Conservation (phyloP, 2,797 vertebrate genomes). For the Morus bassanus region DNA sequence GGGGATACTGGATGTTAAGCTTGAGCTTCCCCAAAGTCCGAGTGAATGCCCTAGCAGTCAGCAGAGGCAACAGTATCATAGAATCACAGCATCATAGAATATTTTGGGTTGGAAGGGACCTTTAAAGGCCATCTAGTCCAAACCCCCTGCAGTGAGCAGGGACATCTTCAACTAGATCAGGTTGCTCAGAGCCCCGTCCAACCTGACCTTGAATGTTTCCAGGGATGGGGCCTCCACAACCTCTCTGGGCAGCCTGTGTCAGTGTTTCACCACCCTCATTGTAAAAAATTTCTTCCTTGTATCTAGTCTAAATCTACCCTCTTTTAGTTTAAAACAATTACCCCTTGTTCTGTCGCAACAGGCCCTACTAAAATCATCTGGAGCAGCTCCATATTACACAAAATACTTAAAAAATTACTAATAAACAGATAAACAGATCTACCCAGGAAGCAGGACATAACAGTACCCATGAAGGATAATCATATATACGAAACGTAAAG, state of each 20-base stretch:
- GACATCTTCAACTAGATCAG: no score
- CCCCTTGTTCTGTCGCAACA: background rate
- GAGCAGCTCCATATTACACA: background rate
- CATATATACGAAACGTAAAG: background rate
- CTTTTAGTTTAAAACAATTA: background rate
- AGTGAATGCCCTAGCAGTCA: background rate
- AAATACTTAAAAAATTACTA: background rate
- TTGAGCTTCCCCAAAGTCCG: background rate
- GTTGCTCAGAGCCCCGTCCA: no score
- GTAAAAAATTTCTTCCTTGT: no score
- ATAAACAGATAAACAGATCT: background rate
- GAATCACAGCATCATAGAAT: background rate
- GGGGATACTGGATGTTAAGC: background rate
- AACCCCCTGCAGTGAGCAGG: no score
- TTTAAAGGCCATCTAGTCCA: no score
- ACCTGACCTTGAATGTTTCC: no score
- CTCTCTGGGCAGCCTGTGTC: no score
- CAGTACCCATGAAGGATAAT: background rate
- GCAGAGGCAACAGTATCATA: background rate
- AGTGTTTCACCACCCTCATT: no score
- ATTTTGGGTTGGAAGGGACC: background rate
- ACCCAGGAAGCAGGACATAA: background rate
- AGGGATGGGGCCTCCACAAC: no score
- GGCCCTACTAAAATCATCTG: background rate
- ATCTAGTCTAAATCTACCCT: background rate